Percentiles rank a stretch among this genome's conserved stretches.
Evolutionary conservation across 1,140 invertebrate genomes (phyloP).

Genomic region (Drosophila mauritiana): DNA sequence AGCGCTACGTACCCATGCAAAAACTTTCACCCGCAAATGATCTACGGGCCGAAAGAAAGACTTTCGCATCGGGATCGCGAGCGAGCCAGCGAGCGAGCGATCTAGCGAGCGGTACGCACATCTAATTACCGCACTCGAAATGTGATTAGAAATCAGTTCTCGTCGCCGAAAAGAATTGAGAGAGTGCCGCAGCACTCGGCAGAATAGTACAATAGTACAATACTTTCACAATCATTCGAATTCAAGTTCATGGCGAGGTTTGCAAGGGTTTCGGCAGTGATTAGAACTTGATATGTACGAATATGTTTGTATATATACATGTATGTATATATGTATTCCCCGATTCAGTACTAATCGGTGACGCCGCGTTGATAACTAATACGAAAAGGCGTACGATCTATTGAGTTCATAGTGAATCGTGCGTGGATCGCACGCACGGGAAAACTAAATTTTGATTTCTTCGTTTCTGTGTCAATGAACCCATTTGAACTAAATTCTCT

Average conservation of each 20-base stretch:
- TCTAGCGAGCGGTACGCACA: conserved; percentile 53
- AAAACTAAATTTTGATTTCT: conserved; percentile 71
- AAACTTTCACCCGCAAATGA: conserved; percentile 78
- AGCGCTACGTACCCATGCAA: conserved; percentile 23
- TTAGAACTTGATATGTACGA: conserved; percentile 5
- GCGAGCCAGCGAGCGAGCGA: conserved; percentile 10
- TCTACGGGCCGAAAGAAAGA: conserved; percentile 57
- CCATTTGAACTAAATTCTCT: conserved; percentile 74
- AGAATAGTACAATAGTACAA: background rate
- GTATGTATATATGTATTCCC: background rate
- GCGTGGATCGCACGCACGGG: conserved; percentile 39
- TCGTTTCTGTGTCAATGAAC: conserved; percentile 78
- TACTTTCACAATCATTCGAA: conserved; percentile 40
- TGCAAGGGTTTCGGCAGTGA: conserved; percentile 27
- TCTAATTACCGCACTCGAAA: conserved; percentile 72
- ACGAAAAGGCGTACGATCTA: background rate
- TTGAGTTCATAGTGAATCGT: conserved; percentile 10
- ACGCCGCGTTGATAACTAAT: conserved; percentile 29
- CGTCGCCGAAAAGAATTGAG: conserved; percentile 26
- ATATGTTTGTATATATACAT: conserved; percentile 1
- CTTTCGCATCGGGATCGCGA: conserved; percentile 66
- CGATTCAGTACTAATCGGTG: conserved; percentile 31
- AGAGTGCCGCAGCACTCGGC: conserved; percentile 6
- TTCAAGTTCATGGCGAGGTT: conserved; percentile 73
- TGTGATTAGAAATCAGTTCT: conserved; percentile 76